These are phyloP conservation scores for Pseudocheirus occidentalis DNA, from an alignment of 2,797 vertebrate genomes.

Conservation along the genomic window DNA sequence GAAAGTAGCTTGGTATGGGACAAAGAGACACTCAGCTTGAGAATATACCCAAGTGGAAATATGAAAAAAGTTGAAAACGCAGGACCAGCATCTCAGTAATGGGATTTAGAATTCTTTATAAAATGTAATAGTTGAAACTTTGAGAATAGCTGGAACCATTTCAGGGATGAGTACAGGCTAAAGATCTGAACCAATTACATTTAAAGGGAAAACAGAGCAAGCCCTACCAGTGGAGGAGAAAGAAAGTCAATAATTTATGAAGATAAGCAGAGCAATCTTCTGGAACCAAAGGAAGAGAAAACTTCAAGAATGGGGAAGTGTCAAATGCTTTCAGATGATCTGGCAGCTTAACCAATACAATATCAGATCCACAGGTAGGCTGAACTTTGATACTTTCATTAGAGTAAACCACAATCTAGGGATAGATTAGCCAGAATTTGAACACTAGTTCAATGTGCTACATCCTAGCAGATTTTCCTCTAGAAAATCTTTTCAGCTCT, in stretches of 20 bases:
- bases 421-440: neutral
- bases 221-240: neutral
- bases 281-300: neutral
- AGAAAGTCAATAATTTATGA: neutral
- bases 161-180: neutral
- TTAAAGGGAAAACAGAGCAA: neutral
- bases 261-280: neutral
- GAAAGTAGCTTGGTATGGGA: neutral
- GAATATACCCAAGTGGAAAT: neutral
- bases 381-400: neutral
- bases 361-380: too few relatives aligned
- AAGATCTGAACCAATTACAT: neutral
- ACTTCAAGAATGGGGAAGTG: neutral
- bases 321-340: neutral
- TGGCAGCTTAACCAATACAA: neutral
- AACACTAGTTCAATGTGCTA: neutral
- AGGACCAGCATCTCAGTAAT: neutral
- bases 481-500: neutral
- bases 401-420: neutral
- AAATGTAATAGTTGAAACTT: neutral
- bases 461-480: neutral
- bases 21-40: neutral
- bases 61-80: neutral
- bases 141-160: neutral
- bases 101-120: neutral